Percentiles rank a stretch among this genome's conserved stretches.
Conservation (phyloP, 2,888 invertebrate species). For the Acleris cristana region DNA sequence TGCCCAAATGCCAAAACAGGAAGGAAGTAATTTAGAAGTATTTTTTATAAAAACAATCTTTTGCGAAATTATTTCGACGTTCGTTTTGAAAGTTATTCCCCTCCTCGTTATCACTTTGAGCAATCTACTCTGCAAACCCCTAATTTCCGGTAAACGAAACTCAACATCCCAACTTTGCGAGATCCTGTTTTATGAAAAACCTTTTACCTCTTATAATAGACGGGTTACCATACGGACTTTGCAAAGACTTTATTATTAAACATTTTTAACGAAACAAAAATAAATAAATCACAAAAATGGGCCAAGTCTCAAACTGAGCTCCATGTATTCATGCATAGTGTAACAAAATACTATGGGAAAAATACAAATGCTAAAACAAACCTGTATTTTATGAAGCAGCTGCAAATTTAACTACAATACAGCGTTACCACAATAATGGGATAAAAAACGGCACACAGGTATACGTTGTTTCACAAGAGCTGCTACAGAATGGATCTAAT, state of each 20-base stretch:
- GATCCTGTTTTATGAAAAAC: constrained; percentile 40
- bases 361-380: neutral
- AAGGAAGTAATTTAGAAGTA: constrained; percentile 1
- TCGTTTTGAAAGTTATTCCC: constrained; percentile 24
- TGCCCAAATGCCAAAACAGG: neutral
- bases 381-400: no score
- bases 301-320: no score
- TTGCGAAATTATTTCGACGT: constrained; percentile 10
- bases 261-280: neutral
- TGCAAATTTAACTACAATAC: no score
- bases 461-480: no score
- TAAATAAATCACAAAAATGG: no score
- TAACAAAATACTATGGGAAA: constrained; percentile 14
- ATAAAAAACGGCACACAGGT: no score
- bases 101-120: constrained; percentile 60
- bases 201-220: constrained; percentile 30
- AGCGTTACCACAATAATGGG: no score
- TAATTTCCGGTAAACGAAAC: constrained; percentile 59
- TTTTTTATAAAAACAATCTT: constrained; percentile 17
- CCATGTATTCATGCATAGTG: neutral
- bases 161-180: constrained; percentile 40
- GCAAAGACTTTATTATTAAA: constrained; percentile 8
- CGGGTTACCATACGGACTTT: constrained; percentile 21
- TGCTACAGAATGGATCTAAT: no score
- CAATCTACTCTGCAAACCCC: constrained; percentile 56